Base-by-base conservation (phyloP, 2,797 vertebrate species). In the Euphonia xanthogaster region DNA sequence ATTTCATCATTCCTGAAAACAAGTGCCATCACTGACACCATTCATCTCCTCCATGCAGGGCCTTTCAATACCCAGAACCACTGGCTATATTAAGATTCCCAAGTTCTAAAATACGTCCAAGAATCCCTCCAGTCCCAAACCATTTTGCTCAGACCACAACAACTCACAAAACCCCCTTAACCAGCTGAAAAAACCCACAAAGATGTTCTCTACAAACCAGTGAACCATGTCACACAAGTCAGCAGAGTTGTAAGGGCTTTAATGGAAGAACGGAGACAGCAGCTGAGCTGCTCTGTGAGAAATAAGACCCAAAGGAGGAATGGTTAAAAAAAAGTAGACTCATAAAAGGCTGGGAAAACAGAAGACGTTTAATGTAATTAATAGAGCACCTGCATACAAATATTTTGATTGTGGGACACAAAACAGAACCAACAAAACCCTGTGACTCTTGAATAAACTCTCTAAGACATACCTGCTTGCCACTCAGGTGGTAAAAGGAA, bases 401-500 rank as follows among this genome's bases (percentile, higher is more conserved):
- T 24, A 47, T 19, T 76, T 6, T 21, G 30, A 61, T 35, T 10
- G 28, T 2, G 51, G n/a, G 40, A 68, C 67, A 86, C 33, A 48
- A 51, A 67, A 68, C 7, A 53, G 51, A 35, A 51, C 21, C 23
- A 53, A 35, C 86, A 75, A 75, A 15, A 44, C 6, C 9, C 39
- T n/a, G 51, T 18, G 37, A 42, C 24, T 63, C 61, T 30, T 50
- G 48, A 63, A 45, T 7, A 25, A 60, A 14, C 33, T 76, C 47
- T 39, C 45, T 45, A 58, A 16, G 70, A 76, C 97, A 91, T 97
- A 99, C 99, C 99, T 99, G 99, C 90, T 99, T 99, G 91, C 99
- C 99, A 97, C 99, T 99, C 55, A 99, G 98, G 83, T 99, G 99
- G 97, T 99, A 99, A 97, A 99, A 99, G 75, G 99, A 99, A 96